Evolutionary conservation across 2,113 vertebrate species (phyloP).

Genomic region (Sinosuthora webbiana): DNA sequence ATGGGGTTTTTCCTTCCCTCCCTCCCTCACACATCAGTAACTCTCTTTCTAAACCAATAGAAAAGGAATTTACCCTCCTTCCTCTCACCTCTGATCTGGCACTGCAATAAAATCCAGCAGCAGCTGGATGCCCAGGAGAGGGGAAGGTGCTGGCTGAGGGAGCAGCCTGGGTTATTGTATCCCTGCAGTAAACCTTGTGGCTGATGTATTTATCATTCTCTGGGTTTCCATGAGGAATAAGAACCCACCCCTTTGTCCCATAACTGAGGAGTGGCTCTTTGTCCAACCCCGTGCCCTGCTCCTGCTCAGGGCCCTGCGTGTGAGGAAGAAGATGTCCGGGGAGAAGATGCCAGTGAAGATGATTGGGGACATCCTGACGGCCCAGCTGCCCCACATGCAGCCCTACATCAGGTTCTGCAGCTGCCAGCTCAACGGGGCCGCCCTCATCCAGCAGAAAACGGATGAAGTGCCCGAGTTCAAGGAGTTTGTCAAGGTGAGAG

Average conservation of each 20-base stretch:
- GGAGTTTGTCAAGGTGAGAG: conserved; percentile 92
- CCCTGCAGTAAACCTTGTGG: background rate
- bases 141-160: background rate
- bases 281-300: background rate
- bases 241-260: background rate
- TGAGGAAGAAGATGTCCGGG: conserved; percentile 98
- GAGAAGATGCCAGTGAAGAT: conserved; percentile 99
- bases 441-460: conserved; percentile 96
- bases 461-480: conserved; percentile 96
- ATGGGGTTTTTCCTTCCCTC: background rate
- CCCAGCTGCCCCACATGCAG: conserved; percentile 98
- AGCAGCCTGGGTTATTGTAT: background rate
- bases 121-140: background rate
- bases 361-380: conserved; percentile 96
- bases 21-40: background rate
- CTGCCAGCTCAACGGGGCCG: conserved; percentile 95
- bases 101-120: background rate
- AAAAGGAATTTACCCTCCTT: background rate
- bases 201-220: background rate
- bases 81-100: background rate
- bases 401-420: conserved; percentile 99
- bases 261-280: background rate
- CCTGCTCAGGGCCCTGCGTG: conserved; percentile 79
- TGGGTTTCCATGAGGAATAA: background rate
- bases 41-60: background rate